Base-by-base conservation (phyloP, 2,113 vertebrate species). In the Crotalus horridus region DNA sequence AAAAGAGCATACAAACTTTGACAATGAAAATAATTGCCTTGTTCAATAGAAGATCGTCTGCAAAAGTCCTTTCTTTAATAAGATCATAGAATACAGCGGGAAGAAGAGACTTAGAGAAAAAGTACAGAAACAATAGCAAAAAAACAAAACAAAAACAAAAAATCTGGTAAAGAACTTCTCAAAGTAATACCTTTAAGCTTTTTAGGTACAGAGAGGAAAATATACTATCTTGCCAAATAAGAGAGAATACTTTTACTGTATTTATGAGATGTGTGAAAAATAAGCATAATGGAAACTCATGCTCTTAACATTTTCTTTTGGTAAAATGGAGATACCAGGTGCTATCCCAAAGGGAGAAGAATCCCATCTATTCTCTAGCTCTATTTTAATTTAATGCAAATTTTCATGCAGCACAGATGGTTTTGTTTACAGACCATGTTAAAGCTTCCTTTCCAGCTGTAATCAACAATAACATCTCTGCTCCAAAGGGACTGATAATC, bases 381-480 rank as follows among this genome's bases (percentile, higher is more conserved):
- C 53, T 29, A 33, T 92, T 89, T 92, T 89, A 92, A 92, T 89
- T 55, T 69, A 81, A 89, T 88, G 53, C 91, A 89, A 39, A 89
- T 92, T 89, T 92, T 55, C 39, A 89, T 51, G 33, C 39, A 23
- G 39, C 53, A 51, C 91, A 92, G 91, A 92, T 92, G 91, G 87
- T 56, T 92, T 92, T 92, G 91, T 92, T 92, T 92, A 92, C 46
- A 81, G 91, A 88, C 39, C n/a, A 74, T 23, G 88, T 64, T 26
- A 61, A 88, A 64, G 24, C 87, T 81, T 92, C 87, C 91, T 92
- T 88, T 48, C 51, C 91, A 92, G 91, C 87, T 92, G 91, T 74
- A 92, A 81, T 21, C 53, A 56, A 92, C 91, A 92, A 92, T 92
- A 89, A 92, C 89, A 92, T 89, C 51, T 85, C 33, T 85, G 91